Conservation (phyloP, 2,797 vertebrate species). For the Schizopygopsis malacanthus region DNA sequence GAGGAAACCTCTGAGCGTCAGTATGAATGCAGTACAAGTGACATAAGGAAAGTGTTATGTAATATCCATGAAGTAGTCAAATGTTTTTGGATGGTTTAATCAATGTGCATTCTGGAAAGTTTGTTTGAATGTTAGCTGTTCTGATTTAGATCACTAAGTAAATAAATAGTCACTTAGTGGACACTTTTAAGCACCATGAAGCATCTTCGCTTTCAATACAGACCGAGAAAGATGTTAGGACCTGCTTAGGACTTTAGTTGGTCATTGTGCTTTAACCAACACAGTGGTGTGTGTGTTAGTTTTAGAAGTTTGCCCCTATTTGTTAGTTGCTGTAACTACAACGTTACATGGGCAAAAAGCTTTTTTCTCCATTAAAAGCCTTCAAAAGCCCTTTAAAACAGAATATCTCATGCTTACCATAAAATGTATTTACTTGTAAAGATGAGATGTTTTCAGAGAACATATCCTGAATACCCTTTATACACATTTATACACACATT, state of each 20-base stretch:
- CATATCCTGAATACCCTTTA: background rate
- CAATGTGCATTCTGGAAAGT: background rate
- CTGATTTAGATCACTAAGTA: conserved; percentile 1
- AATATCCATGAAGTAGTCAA: background rate
- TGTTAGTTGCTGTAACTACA: background rate
- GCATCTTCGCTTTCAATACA: background rate
- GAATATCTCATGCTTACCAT: background rate
- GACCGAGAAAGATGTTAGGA: background rate
- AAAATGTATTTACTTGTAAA: background rate
- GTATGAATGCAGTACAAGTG: background rate
- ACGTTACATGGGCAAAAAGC: background rate
- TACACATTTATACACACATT: too few relatives aligned
- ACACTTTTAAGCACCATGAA: background rate
- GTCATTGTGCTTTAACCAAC: background rate
- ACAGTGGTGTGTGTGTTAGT: background rate
- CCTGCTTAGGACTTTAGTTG: background rate
- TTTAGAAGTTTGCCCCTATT: background rate
- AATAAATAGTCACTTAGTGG: background rate
- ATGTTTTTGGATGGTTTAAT: background rate
- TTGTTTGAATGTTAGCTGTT: background rate
- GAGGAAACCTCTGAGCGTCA: background rate
- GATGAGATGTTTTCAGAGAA: background rate
- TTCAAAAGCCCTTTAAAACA: background rate
- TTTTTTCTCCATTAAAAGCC: background rate
- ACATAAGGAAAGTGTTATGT: conserved; percentile 10